These are phyloP conservation scores for Smutsia gigantea DNA, from an alignment of 2,797 vertebrate genomes.

Conservation along the genomic window DNA sequence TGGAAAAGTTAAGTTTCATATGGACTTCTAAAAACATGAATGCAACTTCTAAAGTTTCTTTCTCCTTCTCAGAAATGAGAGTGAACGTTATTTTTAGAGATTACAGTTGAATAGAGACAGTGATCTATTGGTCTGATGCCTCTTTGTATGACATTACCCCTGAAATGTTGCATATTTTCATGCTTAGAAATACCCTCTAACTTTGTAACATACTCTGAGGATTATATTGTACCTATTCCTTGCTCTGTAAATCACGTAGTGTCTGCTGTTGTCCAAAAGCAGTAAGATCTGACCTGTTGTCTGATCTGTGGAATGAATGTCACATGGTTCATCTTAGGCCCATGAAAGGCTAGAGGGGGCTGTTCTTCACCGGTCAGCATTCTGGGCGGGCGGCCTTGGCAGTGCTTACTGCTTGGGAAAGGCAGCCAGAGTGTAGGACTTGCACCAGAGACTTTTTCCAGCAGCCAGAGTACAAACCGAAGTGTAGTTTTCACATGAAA, in stretches of 20 bases:
- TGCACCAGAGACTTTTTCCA: background rate
- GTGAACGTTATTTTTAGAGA: constrained; percentile 72
- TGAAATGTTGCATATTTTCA: constrained; percentile 71
- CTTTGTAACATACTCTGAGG: constrained; percentile 29
- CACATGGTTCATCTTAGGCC: constrained; percentile 43
- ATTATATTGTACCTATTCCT: constrained; percentile 37
- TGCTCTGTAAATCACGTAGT: constrained; percentile 43
- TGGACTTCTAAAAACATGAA: constrained; percentile 26
- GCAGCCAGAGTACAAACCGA: background rate
- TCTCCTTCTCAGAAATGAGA: constrained; percentile 59
- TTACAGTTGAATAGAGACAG: constrained; percentile 56
- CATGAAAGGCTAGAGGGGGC: background rate
- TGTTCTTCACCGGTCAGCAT: background rate
- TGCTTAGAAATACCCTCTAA: constrained; percentile 66
- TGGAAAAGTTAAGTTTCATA: constrained; percentile 53
- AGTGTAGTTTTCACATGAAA: background rate
- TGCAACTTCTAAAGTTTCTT: constrained; percentile 61
- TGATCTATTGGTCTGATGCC: constrained; percentile 67
- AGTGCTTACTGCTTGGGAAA: background rate
- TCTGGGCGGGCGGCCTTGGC: background rate
- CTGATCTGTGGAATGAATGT: constrained; percentile 38
- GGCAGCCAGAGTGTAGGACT: background rate
- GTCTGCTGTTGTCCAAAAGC: constrained; percentile 53
- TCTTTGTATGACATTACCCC: constrained; percentile 63
- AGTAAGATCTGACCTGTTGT: constrained; percentile 57